Percentiles rank a stretch among this genome's conserved stretches.
phyloP scores from a whole-genome alignment of 1,140 invertebrate species.

The Mesaphorura yosii region DNA sequence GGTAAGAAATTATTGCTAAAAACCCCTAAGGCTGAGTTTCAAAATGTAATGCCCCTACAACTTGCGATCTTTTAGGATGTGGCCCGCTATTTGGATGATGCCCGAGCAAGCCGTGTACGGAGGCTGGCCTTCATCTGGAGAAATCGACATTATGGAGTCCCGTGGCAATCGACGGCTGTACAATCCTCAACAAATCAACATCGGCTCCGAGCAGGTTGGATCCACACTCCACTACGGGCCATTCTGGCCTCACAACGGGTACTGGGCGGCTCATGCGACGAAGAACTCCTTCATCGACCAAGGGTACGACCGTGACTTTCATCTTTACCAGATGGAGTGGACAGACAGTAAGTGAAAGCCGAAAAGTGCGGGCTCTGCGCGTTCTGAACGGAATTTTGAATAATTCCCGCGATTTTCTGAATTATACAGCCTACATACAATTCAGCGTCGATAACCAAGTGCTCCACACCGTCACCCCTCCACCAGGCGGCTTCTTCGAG shows the following conservation, averaged over 20 bases:
- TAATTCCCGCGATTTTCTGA: not conserved
- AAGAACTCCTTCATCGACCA: slow-evolving; percentile 34
- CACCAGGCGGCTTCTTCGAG: slow-evolving; percentile 10
- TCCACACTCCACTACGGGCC: slow-evolving; percentile 53
- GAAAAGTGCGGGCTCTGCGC: too few relatives aligned
- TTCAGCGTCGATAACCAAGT: slow-evolving; percentile 4
- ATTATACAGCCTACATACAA: not conserved
- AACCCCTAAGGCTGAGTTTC: too few relatives aligned
- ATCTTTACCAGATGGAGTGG: slow-evolving; percentile 35
- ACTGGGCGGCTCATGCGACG: slow-evolving; percentile 41
- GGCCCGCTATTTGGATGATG: slow-evolving; percentile 32
- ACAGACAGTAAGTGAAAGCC: slow-evolving; percentile 29
- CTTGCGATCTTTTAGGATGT: too few relatives aligned
- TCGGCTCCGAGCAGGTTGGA: slow-evolving; percentile 45
- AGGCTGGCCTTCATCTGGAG: slow-evolving; percentile 34
- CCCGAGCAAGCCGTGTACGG: slow-evolving; percentile 31
- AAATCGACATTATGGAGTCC: slow-evolving; percentile 35
- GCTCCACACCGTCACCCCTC: not conserved
- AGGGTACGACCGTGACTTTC: slow-evolving; percentile 40
- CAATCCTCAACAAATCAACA: slow-evolving; percentile 37
- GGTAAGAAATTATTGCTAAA: too few relatives aligned
- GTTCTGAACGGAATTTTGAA: not conserved
- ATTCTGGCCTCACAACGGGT: slow-evolving; percentile 42
- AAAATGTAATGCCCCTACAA: too few relatives aligned
- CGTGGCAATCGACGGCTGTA: slow-evolving; percentile 30